phyloP scores from a whole-genome alignment of 2,888 invertebrate genomes.

The Tenthredo amoena region DNA sequence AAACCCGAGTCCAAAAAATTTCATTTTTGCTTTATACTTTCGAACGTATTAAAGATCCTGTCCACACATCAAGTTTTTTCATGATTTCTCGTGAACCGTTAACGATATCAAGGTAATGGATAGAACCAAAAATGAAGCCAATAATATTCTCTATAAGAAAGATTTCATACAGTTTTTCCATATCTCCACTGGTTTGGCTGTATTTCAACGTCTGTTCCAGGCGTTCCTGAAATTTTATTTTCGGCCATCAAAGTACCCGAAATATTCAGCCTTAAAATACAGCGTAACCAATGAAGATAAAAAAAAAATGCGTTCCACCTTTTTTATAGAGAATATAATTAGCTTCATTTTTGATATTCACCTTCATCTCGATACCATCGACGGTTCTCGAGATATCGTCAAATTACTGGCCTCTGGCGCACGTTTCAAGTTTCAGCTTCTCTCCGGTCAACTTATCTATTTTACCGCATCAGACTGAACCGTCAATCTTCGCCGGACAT shows the following conservation, averaged over 20 bases:
- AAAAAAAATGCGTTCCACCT: background rate
- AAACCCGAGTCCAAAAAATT: no score
- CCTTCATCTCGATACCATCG: no score
- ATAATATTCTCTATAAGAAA: background rate
- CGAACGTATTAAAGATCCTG: background rate
- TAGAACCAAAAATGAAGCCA: background rate
- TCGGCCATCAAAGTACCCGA: no score
- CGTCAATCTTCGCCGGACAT: background rate
- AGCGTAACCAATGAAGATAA: background rate
- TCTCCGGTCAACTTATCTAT: no score
- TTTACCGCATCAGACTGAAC: no score
- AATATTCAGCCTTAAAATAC: background rate
- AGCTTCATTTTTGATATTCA: background rate
- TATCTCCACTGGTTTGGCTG: background rate
- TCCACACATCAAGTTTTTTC: background rate
- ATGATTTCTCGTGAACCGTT: background rate
- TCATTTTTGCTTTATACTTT: no score
- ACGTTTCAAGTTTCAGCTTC: no score
- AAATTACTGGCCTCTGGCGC: background rate
- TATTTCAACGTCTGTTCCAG: background rate
- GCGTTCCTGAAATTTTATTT: background rate
- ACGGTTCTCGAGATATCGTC: background rate
- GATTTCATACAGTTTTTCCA: background rate
- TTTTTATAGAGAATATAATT: background rate
- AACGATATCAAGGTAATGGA: background rate